These are phyloP conservation scores for Abrostola triplasia DNA, from an alignment of 2,888 invertebrate genomes.

Conservation along the genomic window DNA sequence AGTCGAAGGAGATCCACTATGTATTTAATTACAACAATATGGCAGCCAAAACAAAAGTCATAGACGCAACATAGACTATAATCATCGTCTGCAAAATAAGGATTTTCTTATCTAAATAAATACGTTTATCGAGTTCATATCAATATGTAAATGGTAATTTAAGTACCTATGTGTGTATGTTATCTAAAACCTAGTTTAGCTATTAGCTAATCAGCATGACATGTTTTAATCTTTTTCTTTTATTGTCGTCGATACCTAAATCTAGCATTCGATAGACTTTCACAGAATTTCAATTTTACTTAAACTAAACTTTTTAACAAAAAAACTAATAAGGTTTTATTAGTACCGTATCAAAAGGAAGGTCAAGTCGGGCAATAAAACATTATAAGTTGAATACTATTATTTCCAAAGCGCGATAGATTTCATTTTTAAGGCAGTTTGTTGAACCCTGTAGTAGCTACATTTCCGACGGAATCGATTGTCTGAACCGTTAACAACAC, in stretches of 20 bases:
- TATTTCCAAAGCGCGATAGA: conserved; percentile 29
- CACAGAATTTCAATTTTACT: too few relatives aligned
- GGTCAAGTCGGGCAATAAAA: conserved; percentile 18
- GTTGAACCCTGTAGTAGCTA: conserved; percentile 34
- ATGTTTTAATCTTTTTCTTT: conserved; percentile 24
- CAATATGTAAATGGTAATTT: conserved; percentile 11
- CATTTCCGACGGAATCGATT: conserved; percentile 60
- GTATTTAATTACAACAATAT: too few relatives aligned
- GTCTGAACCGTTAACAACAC: conserved; percentile 59
- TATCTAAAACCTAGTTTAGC: not conserved
- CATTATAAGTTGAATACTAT: conserved; percentile 14
- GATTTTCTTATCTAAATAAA: conserved; percentile 21
- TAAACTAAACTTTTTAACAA: too few relatives aligned
- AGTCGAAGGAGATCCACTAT: too few relatives aligned
- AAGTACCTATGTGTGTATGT: not conserved
- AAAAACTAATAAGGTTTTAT: too few relatives aligned
- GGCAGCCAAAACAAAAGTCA: not conserved
- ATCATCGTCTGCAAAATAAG: not conserved
- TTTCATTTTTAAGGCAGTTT: conserved; percentile 43
- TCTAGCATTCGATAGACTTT: not conserved
- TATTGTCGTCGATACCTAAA: not conserved
- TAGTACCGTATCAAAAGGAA: conserved; percentile 21
- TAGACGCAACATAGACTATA: not conserved
- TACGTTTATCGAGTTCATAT: conserved; percentile 1
- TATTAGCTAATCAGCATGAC: conserved; percentile 8